These are phyloP conservation scores for Eutrigla gurnardus DNA, from an alignment of 2,797 vertebrate species.

Conservation along the genomic window DNA sequence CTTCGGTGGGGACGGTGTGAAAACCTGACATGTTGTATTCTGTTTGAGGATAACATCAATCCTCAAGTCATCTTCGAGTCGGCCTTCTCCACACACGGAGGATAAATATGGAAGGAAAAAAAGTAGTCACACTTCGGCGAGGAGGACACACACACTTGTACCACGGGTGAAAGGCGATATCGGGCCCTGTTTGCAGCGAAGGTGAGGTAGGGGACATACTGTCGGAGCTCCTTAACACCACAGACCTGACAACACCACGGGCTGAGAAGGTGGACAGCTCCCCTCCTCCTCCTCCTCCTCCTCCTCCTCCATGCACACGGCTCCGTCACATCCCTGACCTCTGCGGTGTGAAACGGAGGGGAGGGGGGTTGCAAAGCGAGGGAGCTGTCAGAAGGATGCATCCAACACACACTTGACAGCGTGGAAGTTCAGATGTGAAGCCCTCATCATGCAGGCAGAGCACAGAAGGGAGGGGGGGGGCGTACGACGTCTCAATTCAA, in stretches of 20 bases:
- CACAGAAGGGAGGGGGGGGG: conserved; percentile 4
- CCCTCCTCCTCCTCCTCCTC: conserved; percentile 16
- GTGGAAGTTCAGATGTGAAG: conserved; percentile 65
- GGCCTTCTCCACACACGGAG: conserved; percentile 39
- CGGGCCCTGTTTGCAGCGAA: conserved; percentile 72
- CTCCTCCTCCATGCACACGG: conserved; percentile 10
- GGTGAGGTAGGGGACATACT: conserved; percentile 81
- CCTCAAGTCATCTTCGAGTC: conserved; percentile 60
- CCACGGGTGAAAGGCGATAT: conserved; percentile 73
- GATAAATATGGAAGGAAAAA: conserved; percentile 64
- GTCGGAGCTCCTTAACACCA: conserved; percentile 76
- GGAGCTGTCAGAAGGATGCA: conserved; percentile 78
- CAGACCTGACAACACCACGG: conserved; percentile 76
- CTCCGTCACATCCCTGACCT: conserved; percentile 69
- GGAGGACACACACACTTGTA: conserved; percentile 42
- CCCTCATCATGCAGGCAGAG: conserved; percentile 66
- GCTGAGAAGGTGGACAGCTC: conserved; percentile 76
- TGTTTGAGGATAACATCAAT: conserved; percentile 75
- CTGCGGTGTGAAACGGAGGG: conserved; percentile 76
- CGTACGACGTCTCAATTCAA: conserved; percentile 65
- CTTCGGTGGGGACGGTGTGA: conserved; percentile 46
- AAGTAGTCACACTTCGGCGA: conserved; percentile 42
- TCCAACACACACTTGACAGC: conserved; percentile 72
- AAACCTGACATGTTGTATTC: conserved; percentile 76
- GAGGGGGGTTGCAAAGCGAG: conserved; percentile 56